These are phyloP conservation scores for Uloborus plumipes DNA, from an alignment of 2,888 invertebrate species.

Conservation along the genomic window DNA sequence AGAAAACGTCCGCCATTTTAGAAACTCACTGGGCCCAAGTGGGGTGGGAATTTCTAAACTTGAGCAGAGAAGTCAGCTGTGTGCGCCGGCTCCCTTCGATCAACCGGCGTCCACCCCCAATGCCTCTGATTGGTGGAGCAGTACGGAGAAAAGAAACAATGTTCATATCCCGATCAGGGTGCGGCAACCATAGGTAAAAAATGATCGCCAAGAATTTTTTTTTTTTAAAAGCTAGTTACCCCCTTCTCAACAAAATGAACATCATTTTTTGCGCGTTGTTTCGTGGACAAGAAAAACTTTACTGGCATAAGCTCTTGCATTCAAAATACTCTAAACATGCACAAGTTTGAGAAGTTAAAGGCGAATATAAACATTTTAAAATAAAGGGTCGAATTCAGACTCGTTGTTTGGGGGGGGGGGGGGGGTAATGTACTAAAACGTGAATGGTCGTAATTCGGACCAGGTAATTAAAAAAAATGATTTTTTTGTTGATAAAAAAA, in stretches of 20 bases:
- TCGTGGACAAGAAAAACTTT: too few relatives aligned
- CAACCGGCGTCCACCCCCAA: slow-evolving; percentile 23
- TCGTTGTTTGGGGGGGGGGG: too few relatives aligned
- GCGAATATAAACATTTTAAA: too few relatives aligned
- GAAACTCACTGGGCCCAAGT: slow-evolving; percentile 7
- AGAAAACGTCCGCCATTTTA: slow-evolving; percentile 51
- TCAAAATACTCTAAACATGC: too few relatives aligned
- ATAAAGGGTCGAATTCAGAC: not conserved
- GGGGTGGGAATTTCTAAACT: slow-evolving; percentile 29
- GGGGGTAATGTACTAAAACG: too few relatives aligned
- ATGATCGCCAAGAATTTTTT: slow-evolving; percentile 18
- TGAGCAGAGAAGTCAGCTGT: slow-evolving; percentile 9
- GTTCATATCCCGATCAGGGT: not conserved
- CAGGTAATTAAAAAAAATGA: too few relatives aligned
- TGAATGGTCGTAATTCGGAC: too few relatives aligned
- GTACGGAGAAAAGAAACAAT: slow-evolving; percentile 11
- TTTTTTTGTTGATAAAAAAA: too few relatives aligned
- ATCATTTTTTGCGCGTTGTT: too few relatives aligned
- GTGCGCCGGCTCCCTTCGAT: slow-evolving; percentile 62
- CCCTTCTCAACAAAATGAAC: not conserved
- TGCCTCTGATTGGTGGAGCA: slow-evolving; percentile 37
- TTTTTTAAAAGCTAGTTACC: not conserved
- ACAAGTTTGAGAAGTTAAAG: too few relatives aligned
- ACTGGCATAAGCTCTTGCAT: too few relatives aligned
- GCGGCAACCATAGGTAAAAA: slow-evolving; percentile 21